Base-by-base conservation (phyloP, 2,888 invertebrate genomes). In the Andrena haemorrhoa region DNA sequence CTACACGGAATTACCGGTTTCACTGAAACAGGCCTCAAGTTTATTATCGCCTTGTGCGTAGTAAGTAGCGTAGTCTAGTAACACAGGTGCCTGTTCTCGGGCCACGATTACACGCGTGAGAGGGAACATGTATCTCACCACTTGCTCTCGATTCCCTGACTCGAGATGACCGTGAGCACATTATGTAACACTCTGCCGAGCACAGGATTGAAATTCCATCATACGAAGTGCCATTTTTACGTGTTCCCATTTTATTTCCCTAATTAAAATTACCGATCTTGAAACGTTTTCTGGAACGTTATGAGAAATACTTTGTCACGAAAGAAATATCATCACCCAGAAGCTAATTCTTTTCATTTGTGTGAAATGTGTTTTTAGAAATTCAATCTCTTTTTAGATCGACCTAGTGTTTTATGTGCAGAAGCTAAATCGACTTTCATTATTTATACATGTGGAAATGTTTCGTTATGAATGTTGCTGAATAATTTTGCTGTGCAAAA, bases 1-100 rank as follows among this genome's bases (percentile, higher is more conserved):
- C 47, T 47, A 33, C 33, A 26, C 23, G 23, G 47, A 66, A 58
- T 66, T 66, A 65, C 31, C 47, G 65, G 66, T 66, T 72, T 63
- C 35, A 63, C 31, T 26, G 66, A 56, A 58, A 41, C 58, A 65
- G 66, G 58, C 23, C 47, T 65, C 33, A 56, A 58, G 74, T 74
- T 74, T 58, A 47, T 58, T 66, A 60, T 74, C 73, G n/a, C 41
- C 35, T 23, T 31, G 23, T 47, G 58, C 31, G 69, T 58, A 33
- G 58, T 41, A 69, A 56, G 53, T 53, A 53, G 53, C 31, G 31
- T 4, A 20, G 26, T 56, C 2, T 60, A 10, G 33, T 66, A 66
- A n/a, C 74, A 66, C 74, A 74, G 74, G 66, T 74, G 66, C 47
- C 66, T 23, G 65, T 74, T 74, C 74, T 49, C 65, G 66, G 29